Base-by-base conservation (phyloP, 2,888 invertebrate genomes). In the Ligdia adustata region DNA sequence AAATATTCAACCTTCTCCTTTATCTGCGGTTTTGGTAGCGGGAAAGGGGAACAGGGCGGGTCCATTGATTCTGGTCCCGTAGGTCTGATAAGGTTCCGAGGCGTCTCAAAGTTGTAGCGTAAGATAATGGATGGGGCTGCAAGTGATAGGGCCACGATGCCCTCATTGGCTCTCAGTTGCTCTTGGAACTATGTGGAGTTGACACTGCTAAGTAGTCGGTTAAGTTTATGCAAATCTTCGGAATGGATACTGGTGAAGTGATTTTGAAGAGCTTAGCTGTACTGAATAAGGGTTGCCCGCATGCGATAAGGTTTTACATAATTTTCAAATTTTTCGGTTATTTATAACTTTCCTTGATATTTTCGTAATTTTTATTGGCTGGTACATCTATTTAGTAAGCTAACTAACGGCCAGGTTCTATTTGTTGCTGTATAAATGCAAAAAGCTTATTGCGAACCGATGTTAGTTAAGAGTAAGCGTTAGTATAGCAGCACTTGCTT, bases 91-190 rank as follows among this genome's bases (percentile, higher is more conserved):
- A 74, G 71, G 53, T 61, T 55, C 68, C 66, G 59, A 42, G 64
- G 60, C 68, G 67, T 64, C 66, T 67, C 65, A 62, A 66, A 69
- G 69, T 69, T 68, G 66, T 67, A 69, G 67, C 67, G 65, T 64
- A 64, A 66, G 66, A 68, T 66, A 71, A 66, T 60, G 65, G 70
- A 74, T 73, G 69, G 66, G 71, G 67, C 66, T 65, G 63, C 60
- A 60, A 63, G 62, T 65, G 70, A 69, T 70, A 67, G 64, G 50
- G 57, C 56, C 61, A 37, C 52, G 57, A 49, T 53, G 45, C 44
- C 42, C 55, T 51, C 35, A 42, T 43, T 44, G 38, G 52, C 59
- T 37, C 42, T 22, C 48, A 24, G 28, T 32, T 29, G 37, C 55
- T 48, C 53, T 52, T 33, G 26, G 46, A 58, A 59, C 54, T 56